Conservation (phyloP, 2,888 invertebrate genomes). For the Cepaea hortensis region DNA sequence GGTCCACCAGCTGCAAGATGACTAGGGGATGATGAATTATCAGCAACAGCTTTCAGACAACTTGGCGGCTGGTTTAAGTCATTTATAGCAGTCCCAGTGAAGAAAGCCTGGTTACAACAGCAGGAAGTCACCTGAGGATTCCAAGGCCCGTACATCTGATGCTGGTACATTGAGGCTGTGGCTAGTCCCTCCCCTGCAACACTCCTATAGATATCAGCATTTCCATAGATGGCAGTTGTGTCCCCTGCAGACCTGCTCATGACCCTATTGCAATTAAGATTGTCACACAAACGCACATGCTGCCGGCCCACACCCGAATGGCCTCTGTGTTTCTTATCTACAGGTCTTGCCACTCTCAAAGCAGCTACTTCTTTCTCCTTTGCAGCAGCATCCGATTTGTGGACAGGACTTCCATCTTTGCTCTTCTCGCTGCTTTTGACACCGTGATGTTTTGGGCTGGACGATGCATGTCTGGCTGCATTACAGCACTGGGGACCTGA, state of each 20-base stretch:
- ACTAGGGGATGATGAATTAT: background rate
- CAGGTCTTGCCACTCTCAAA: background rate
- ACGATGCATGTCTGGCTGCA: background rate
- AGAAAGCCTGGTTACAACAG: background rate
- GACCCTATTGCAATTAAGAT: background rate
- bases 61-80: slow-evolving; percentile 44
- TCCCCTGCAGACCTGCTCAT: slow-evolving; percentile 41
- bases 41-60: slow-evolving; percentile 8
- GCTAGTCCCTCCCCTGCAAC: background rate
- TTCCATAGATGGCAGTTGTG: slow-evolving; percentile 22
- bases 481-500: slow-evolving; percentile 15
- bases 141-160: slow-evolving; percentile 12
- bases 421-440: background rate
- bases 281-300: slow-evolving; percentile 14
- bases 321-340: slow-evolving; percentile 23
- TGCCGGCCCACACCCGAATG: background rate
- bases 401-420: background rate
- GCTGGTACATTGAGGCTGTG: background rate
- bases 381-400: slow-evolving; percentile 6
- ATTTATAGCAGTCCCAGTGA: slow-evolving; percentile 18
- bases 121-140: background rate
- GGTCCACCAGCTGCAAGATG: background rate
- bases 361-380: slow-evolving; percentile 14
- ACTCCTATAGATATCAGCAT: slow-evolving; percentile 46
- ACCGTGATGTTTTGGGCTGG: slow-evolving; percentile 28